These are phyloP conservation scores for Altica lythri DNA, from an alignment of 2,888 invertebrate species.

Conservation along the genomic window DNA sequence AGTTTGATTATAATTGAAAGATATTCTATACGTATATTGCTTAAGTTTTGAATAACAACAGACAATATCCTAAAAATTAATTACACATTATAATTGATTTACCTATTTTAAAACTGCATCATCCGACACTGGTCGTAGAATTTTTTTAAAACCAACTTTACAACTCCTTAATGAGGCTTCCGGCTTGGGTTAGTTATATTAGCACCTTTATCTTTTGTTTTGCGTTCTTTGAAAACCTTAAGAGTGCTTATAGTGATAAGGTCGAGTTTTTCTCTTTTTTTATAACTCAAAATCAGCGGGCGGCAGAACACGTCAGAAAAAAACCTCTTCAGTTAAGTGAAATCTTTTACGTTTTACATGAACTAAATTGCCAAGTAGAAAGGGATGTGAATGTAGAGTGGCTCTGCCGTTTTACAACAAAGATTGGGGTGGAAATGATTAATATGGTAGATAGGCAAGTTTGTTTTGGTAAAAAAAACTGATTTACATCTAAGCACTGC, in stretches of 20 bases:
- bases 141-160: slow-evolving; percentile 9
- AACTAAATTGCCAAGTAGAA: slow-evolving; percentile 28
- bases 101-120: not conserved
- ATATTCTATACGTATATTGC: too few species aligned
- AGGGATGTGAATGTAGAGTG: slow-evolving; percentile 19
- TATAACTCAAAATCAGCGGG: slow-evolving; percentile 18
- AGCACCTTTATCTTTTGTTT: slow-evolving; percentile 45
- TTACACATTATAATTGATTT: not conserved
- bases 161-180: slow-evolving; percentile 31
- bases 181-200: slow-evolving; percentile 38
- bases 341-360: slow-evolving; percentile 37
- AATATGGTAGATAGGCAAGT: too few species aligned
- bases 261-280: slow-evolving; percentile 31
- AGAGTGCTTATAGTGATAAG: slow-evolving; percentile 32
- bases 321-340: slow-evolving; percentile 36
- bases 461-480: too few species aligned
- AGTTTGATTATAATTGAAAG: too few species aligned
- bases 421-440: too few species aligned
- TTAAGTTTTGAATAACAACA: too few species aligned
- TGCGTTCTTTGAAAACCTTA: slow-evolving; percentile 38
- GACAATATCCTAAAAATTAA: too few species aligned
- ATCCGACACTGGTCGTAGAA: not conserved
- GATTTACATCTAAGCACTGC: too few species aligned
- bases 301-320: slow-evolving; percentile 27
- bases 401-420: too few species aligned